These are phyloP conservation scores for Grammomys surdaster DNA, from an alignment of 2,113 vertebrate genomes.

Conservation along the genomic window DNA sequence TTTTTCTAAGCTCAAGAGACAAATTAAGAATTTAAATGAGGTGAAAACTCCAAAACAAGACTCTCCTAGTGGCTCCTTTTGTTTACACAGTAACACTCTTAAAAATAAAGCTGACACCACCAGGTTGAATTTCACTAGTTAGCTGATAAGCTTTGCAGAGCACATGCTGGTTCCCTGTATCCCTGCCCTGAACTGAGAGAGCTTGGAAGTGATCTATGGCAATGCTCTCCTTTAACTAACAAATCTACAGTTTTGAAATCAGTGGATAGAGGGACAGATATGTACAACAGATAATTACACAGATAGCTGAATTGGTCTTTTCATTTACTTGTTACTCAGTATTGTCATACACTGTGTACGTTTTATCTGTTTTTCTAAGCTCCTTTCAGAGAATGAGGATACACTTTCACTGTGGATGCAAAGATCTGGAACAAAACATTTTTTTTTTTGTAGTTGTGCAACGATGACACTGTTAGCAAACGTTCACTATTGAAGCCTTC, in stretches of 20 bases:
- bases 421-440: slow-evolving; percentile 34
- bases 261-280: not conserved
- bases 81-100: slow-evolving; percentile 83
- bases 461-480: slow-evolving; percentile 46
- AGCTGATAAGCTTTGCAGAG: slow-evolving; percentile 83
- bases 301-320: not conserved
- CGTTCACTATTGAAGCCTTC: not conserved
- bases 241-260: slow-evolving; percentile 65
- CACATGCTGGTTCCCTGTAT: slow-evolving; percentile 76
- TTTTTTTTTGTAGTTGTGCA: not conserved
- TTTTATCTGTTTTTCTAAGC: slow-evolving; percentile 26
- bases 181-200: slow-evolving; percentile 83
- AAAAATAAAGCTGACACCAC: slow-evolving; percentile 84
- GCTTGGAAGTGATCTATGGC: slow-evolving; percentile 66
- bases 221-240: slow-evolving; percentile 12
- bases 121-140: slow-evolving; percentile 84
- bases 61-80: slow-evolving; percentile 78
- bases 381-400: slow-evolving; percentile 45
- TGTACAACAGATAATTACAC: not conserved
- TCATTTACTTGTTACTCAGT: not conserved
- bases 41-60: slow-evolving; percentile 79
- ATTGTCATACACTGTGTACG: slow-evolving; percentile 34
- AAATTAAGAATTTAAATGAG: slow-evolving; percentile 87
- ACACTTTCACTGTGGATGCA: not conserved
- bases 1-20: slow-evolving; percentile 77